phyloP scores from a whole-genome alignment of 2,113 vertebrate genomes.

The Heteronetta atricapilla region DNA sequence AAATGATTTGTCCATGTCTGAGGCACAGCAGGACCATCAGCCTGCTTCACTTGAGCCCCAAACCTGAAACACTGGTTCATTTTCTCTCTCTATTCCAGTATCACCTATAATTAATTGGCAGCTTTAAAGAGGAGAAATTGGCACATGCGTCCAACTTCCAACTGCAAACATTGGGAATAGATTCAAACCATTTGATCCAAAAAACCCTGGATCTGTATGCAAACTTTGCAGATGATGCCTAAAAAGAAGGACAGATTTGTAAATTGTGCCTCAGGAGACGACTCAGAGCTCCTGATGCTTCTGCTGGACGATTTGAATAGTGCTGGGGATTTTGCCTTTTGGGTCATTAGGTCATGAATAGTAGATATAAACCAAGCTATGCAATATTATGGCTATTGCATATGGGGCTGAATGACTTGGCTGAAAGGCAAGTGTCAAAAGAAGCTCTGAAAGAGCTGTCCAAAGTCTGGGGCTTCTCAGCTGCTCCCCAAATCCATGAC shows the following conservation, averaged over 20 bases:
- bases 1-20: neutral
- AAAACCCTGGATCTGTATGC: neutral
- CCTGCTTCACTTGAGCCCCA: neutral
- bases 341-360: neutral
- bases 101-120: neutral
- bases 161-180: neutral
- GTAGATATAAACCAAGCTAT: conserved; percentile 10
- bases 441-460: neutral
- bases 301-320: neutral
- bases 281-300: neutral
- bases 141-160: neutral
- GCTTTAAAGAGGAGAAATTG: neutral
- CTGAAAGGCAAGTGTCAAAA: neutral
- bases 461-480: neutral
- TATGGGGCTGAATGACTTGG: neutral
- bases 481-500: neutral
- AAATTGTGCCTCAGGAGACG: neutral
- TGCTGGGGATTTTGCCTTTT: neutral
- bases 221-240: neutral
- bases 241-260: neutral
- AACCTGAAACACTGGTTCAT: accelerated
- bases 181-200: neutral
- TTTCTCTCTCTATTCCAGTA: neutral
- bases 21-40: neutral
- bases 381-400: conserved; percentile 14